Conservation (phyloP, 2,797 vertebrate species). For the Gallinago solitaria region DNA sequence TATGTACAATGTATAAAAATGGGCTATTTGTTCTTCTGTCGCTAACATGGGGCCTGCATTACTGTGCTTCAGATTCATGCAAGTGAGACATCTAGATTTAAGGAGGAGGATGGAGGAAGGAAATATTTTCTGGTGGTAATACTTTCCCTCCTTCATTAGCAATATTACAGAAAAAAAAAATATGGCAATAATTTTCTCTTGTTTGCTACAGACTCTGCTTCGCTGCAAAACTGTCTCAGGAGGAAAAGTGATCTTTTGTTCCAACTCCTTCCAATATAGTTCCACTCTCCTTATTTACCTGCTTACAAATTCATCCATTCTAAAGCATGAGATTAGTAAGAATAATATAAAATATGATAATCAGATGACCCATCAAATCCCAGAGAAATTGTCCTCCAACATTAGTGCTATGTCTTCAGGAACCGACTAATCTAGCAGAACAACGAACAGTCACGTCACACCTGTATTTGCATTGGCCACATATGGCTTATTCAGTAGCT, state of each 20-base stretch:
- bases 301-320: not conserved
- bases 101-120: not conserved
- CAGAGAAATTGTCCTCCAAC: not conserved
- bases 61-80: not conserved
- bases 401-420: not conserved
- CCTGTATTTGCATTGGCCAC: not conserved
- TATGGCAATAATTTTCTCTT: not conserved
- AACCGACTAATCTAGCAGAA: conserved; percentile 21
- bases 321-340: not conserved
- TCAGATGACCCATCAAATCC: conserved; percentile 29
- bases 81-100: not conserved
- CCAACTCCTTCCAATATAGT: not conserved
- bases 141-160: not conserved
- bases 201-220: not conserved
- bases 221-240: not conserved
- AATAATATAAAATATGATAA: conserved; percentile 39
- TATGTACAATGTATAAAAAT: not conserved
- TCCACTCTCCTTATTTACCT: not conserved
- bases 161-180: not conserved
- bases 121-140: not conserved
- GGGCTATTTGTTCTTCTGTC: not conserved
- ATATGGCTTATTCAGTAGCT: not conserved
- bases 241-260: not conserved
- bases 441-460: conserved; percentile 32
- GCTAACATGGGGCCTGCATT: not conserved